These are phyloP conservation scores for Rhincodon typus DNA, from an alignment of 2,797 vertebrate genomes.

Conservation along the genomic window DNA sequence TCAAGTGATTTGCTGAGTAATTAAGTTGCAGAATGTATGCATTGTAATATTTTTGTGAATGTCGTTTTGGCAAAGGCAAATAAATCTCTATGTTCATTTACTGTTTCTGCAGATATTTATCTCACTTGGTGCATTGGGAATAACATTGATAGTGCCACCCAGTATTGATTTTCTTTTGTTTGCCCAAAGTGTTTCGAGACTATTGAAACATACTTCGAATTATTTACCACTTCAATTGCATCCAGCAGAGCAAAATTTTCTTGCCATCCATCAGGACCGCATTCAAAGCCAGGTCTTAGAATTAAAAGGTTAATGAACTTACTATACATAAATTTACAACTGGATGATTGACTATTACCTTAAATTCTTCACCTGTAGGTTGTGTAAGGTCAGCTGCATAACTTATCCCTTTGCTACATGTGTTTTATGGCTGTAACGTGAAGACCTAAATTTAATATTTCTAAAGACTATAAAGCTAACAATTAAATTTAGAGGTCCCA, in stretches of 20 bases:
- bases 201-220: not conserved
- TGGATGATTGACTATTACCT: not conserved
- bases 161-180: not conserved
- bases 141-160: not conserved
- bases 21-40: not conserved
- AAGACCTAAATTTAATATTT: conserved; percentile 30
- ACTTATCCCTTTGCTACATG: not conserved
- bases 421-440: not conserved
- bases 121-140: not conserved
- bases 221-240: not conserved
- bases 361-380: not conserved
- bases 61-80: not conserved
- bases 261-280: not conserved
- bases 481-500: conserved; percentile 4
- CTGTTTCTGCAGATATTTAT: not conserved
- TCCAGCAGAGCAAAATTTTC: not conserved
- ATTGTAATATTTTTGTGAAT: not conserved
- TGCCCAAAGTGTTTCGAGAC: not conserved
- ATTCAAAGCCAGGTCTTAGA: not conserved
- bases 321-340: conserved; percentile 5
- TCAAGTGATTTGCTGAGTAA: conserved; percentile 9
- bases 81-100: not conserved
- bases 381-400: not conserved
- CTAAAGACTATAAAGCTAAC: not conserved
- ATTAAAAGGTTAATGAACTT: conserved; percentile 28